Conservation (phyloP, 2,888 invertebrate genomes). For the Rotaria sp. region DNA sequence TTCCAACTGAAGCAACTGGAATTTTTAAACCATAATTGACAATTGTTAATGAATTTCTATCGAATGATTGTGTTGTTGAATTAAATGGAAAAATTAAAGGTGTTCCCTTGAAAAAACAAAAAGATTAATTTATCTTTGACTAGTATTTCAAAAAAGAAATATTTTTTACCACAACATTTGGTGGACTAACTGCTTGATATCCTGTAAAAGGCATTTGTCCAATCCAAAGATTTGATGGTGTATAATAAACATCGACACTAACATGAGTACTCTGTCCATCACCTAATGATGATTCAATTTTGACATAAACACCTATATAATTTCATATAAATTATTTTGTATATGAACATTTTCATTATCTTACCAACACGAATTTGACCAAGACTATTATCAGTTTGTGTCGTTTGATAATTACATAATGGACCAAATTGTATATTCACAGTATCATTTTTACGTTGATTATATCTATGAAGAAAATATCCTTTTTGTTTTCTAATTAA, state of each 20-base stretch:
- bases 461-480: neutral
- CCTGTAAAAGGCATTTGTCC: conserved; percentile 10
- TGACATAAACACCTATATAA: neutral
- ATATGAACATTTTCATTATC: neutral
- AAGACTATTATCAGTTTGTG: neutral
- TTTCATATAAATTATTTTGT: neutral
- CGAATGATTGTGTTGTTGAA: neutral
- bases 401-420: conserved; percentile 34
- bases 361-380: conserved; percentile 38
- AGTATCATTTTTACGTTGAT: conserved; percentile 37
- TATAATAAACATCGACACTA: neutral
- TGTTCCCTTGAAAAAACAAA: neutral
- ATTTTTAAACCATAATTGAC: conserved; percentile 11
- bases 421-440: conserved; percentile 32
- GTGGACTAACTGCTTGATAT: neutral
- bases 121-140: neutral
- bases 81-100: neutral
- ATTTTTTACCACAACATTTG: neutral
- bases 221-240: neutral
- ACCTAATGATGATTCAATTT: neutral
- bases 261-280: neutral
- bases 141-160: neutral
- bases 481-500: neutral
- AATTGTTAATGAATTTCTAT: neutral
- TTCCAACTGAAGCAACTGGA: neutral